A percentile compares a stretch with the other conserved stretches of the same genome.
Evolutionary conservation across 2,113 vertebrate genomes (phyloP).

Genomic region (Corythornis cristatus): DNA sequence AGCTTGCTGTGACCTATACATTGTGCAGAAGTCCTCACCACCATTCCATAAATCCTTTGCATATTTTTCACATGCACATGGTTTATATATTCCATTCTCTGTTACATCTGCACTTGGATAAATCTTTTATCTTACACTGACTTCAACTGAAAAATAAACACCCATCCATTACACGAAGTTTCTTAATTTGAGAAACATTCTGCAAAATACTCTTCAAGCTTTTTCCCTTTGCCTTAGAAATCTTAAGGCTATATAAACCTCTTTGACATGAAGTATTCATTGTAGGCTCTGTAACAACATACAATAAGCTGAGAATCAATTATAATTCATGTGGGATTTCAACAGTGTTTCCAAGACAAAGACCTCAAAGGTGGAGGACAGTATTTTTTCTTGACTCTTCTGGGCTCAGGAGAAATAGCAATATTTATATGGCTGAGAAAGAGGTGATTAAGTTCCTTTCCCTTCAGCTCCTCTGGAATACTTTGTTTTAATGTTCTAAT

Average conservation of each 20-base stretch:
- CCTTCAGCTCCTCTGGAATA: background rate
- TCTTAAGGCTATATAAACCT: background rate
- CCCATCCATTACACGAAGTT: background rate
- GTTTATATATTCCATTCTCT: conserved; percentile 1
- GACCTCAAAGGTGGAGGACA: background rate
- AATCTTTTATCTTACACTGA: background rate
- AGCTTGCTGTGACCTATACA: background rate
- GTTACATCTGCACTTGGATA: background rate
- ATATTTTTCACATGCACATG: conserved; percentile 5
- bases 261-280: background rate
- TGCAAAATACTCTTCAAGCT: background rate
- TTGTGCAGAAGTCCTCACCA: background rate
- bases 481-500: background rate
- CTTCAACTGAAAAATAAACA: background rate
- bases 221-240: background rate
- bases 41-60: conserved; percentile 17
- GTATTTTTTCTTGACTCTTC: background rate
- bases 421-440: background rate
- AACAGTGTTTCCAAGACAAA: background rate
- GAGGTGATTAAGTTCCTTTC: background rate
- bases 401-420: background rate
- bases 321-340: background rate
- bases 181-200: background rate
- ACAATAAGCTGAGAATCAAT: background rate
- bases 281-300: background rate